Evolutionary conservation across 2,888 invertebrate genomes (phyloP).

Genomic region (Orchestes rusci): DNA sequence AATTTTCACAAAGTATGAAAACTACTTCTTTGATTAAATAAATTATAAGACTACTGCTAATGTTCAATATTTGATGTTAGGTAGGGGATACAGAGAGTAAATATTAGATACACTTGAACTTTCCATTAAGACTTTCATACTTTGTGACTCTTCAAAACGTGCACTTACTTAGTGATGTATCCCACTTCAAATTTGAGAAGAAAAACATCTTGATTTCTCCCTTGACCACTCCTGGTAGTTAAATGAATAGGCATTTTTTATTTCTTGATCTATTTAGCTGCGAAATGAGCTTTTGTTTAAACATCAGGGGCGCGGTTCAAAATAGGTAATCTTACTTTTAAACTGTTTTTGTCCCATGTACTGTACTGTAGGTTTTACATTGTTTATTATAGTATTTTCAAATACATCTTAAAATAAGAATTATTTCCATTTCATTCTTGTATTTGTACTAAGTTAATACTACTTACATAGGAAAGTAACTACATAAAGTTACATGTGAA

Average conservation of each 20-base stretch:
- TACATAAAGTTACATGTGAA: constrained; percentile 38
- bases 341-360: constrained; percentile 22
- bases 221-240: constrained; percentile 20
- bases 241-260: constrained; percentile 21
- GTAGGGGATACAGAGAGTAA: no score
- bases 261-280: constrained; percentile 21
- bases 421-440: constrained; percentile 25
- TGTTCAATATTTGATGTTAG: constrained; percentile 36
- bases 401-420: constrained; percentile 25
- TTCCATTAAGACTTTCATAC: constrained; percentile 42
- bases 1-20: constrained; percentile 42
- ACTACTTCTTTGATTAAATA: constrained; percentile 33
- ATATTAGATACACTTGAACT: no score
- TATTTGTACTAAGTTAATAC: constrained; percentile 31
- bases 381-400: constrained; percentile 33
- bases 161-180: constrained; percentile 28
- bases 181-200: constrained; percentile 17
- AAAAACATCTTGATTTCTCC: constrained; percentile 8
- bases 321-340: constrained; percentile 18
- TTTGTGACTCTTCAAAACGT: constrained; percentile 38
- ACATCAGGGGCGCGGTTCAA: constrained; percentile 20
- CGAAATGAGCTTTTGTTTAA: constrained; percentile 19
- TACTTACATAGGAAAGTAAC: constrained; percentile 33
- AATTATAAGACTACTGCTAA: constrained; percentile 15
- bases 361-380: constrained; percentile 35